These are phyloP conservation scores for Latheticus oryzae DNA, from an alignment of 2,888 invertebrate species.

Conservation along the genomic window DNA sequence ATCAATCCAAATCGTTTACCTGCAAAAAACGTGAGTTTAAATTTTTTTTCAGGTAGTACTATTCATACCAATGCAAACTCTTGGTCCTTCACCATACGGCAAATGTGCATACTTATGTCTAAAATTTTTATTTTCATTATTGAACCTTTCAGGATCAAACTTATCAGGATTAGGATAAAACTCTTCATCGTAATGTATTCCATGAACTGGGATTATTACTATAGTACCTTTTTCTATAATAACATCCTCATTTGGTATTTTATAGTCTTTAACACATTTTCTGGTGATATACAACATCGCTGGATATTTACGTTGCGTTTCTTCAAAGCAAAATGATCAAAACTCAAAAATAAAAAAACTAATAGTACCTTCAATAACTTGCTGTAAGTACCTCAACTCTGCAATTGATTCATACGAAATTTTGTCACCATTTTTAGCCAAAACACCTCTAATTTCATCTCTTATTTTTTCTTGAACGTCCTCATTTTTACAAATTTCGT, in stretches of 20 bases:
- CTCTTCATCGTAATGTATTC: constrained; percentile 46
- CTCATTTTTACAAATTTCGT: constrained; percentile 62
- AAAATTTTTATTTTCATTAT: constrained; percentile 32
- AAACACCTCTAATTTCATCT: constrained; percentile 58
- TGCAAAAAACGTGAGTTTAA: constrained; percentile 46
- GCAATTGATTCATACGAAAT: constrained; percentile 63
- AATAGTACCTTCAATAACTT: constrained; percentile 60
- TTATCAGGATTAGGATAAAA: constrained; percentile 40
- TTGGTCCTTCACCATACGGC: constrained; percentile 58
- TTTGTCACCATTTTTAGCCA: constrained; percentile 53
- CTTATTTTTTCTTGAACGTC: constrained; percentile 64
- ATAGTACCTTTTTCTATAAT: constrained; percentile 58
- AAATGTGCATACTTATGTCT: constrained; percentile 44
- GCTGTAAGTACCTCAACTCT: constrained; percentile 66
- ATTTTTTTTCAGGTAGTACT: constrained; percentile 25
- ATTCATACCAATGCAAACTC: constrained; percentile 43
- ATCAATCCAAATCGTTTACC: constrained; percentile 56
- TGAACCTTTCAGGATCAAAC: constrained; percentile 44
- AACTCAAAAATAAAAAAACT: neutral
- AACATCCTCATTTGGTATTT: constrained; percentile 53
- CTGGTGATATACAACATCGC: constrained; percentile 49
- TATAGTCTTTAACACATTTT: constrained; percentile 48
- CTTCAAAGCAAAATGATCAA: constrained; percentile 41
- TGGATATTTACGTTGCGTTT: constrained; percentile 61
- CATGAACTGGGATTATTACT: constrained; percentile 47